Conservation (phyloP, 2,113 vertebrate species). For the Halcyon malimbica region DNA sequence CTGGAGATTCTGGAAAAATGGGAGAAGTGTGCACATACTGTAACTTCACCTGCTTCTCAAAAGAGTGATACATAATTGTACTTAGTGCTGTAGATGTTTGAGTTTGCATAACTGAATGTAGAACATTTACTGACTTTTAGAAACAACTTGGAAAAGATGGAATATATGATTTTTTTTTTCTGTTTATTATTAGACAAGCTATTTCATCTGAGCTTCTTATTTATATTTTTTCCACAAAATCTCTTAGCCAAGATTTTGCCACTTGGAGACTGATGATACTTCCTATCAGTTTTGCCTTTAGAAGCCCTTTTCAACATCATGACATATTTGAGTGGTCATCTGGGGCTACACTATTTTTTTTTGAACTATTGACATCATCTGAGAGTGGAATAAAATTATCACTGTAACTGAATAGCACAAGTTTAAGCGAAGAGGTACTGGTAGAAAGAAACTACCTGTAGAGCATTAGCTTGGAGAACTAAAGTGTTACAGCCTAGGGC, state of each 20-base stretch:
- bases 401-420: neutral
- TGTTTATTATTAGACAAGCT: neutral
- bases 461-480: neutral
- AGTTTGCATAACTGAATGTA: neutral
- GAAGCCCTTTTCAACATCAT: neutral
- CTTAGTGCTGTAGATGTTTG: neutral
- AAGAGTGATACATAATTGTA: neutral
- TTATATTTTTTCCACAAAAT: neutral
- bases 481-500: neutral
- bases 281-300: neutral
- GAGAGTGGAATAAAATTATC: conserved; percentile 18
- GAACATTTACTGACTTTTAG: neutral
- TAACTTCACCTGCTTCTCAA: neutral
- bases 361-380: neutral
- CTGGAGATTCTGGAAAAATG: neutral
- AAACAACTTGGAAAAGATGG: neutral
- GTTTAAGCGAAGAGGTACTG: neutral
- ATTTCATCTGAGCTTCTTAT: neutral
- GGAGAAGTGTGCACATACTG: neutral
- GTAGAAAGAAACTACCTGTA: neutral
- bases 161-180: neutral
- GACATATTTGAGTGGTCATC: neutral
- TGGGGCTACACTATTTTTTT: neutral
- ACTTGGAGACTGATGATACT: neutral
- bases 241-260: neutral